Conservation (phyloP, 2,113 vertebrate species). For the Trinectes maculatus region DNA sequence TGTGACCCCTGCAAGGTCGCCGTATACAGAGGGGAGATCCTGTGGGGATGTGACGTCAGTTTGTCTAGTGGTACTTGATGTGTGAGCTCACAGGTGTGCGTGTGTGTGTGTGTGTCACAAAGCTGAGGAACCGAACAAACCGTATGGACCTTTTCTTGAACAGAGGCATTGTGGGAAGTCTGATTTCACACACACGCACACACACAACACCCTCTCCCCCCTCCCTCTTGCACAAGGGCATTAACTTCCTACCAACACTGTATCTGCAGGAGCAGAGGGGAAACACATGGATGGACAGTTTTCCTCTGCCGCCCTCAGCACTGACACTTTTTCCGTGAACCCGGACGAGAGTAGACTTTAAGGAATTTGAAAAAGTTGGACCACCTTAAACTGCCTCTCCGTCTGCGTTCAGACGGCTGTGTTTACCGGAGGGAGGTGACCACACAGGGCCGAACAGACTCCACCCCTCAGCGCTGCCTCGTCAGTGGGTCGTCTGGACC, state of each 20-base stretch:
- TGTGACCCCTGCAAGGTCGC: conserved; percentile 70
- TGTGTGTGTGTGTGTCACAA: conserved; percentile 40
- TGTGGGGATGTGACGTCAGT: conserved; percentile 63
- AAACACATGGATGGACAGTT: conserved; percentile 9
- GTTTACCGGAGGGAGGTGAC: conserved; percentile 52
- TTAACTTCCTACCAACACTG: conserved; percentile 49
- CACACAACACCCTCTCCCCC: not conserved
- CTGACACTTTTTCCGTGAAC: not conserved
- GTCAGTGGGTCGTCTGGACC: conserved; percentile 35
- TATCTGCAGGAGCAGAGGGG: conserved; percentile 25
- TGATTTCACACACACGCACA: not conserved
- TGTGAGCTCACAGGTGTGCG: conserved; percentile 77
- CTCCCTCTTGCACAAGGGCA: conserved; percentile 66
- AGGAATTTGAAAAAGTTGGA: conserved; percentile 18
- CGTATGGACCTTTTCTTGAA: conserved; percentile 33
- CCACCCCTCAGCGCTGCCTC: not conserved
- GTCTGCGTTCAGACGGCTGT: conserved; percentile 39
- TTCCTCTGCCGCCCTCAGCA: conserved; percentile 21
- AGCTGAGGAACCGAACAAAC: conserved; percentile 37
- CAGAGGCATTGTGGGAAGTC: conserved; percentile 35
- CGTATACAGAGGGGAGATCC: conserved; percentile 58
- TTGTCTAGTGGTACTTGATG: conserved; percentile 68
- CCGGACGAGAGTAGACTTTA: conserved; percentile 28
- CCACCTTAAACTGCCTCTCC: conserved; percentile 58
- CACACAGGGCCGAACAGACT: conserved; percentile 49